phyloP scores from a whole-genome alignment of 2,797 vertebrate species.

The Danio aesculapii region DNA sequence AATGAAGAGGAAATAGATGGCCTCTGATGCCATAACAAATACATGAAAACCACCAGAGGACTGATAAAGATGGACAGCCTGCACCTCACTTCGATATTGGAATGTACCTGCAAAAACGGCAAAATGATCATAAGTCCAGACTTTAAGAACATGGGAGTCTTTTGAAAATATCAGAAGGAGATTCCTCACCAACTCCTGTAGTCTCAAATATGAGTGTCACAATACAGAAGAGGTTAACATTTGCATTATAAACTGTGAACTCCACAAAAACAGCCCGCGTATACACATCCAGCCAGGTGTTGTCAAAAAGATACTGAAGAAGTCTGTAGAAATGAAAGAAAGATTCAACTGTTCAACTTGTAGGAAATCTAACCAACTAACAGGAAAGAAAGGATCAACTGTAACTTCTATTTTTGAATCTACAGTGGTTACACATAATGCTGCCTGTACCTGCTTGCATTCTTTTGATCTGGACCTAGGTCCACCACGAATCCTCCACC shows the following conservation, averaged over 20 bases:
- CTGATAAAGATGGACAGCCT: constrained; percentile 89
- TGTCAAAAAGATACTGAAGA: constrained; percentile 88
- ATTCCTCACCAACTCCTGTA: constrained; percentile 83
- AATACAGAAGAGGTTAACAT: constrained; percentile 94
- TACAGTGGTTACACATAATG: neutral
- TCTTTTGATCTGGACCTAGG: constrained; percentile 82
- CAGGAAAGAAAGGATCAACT: neutral
- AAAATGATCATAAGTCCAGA: neutral
- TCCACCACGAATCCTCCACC: constrained; percentile 91
- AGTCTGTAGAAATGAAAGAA: constrained; percentile 73
- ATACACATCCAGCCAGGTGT: constrained; percentile 89
- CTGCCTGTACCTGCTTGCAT: constrained; percentile 90
- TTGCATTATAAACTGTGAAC: constrained; percentile 96
- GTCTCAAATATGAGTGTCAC: constrained; percentile 90
- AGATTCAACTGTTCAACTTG: neutral
- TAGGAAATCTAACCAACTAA: no score
- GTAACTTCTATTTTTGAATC: neutral
- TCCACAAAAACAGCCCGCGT: constrained; percentile 93
- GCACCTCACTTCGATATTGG: constrained; percentile 83
- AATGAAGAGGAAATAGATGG: constrained; percentile 91
- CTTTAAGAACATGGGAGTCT: neutral
- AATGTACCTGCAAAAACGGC: constrained; percentile 83
- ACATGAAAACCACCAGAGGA: constrained; percentile 87
- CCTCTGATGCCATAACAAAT: constrained; percentile 91
- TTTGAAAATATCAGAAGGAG: neutral